Conservation (phyloP, 2,113 vertebrate genomes). For the Xenopus borealis region DNA sequence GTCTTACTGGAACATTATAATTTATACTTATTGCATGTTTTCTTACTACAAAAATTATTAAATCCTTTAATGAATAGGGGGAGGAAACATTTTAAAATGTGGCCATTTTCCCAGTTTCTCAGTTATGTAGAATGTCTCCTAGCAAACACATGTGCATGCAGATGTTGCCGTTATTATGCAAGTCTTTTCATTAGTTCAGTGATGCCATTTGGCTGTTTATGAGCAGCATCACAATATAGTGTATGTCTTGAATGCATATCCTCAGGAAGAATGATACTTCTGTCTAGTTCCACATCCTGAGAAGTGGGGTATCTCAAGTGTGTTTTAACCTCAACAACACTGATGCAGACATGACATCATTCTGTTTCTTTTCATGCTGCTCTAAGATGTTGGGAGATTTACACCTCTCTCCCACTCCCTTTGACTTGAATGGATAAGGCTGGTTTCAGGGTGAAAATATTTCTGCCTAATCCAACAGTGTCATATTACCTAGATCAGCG, state of each 20-base stretch:
- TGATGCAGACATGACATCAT: slow-evolving; percentile 35
- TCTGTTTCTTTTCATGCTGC: slow-evolving; percentile 22
- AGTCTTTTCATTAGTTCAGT: slow-evolving; percentile 36
- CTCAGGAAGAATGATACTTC: slow-evolving; percentile 25
- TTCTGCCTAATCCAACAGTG: too few relatives aligned
- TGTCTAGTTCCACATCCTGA: slow-evolving; percentile 40
- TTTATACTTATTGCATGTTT: slow-evolving; percentile 31
- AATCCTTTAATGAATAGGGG: slow-evolving; percentile 46
- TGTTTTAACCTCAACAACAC: slow-evolving; percentile 40
- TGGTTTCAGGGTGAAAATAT: neutral
- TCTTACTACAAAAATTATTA: slow-evolving; percentile 34
- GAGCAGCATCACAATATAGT: slow-evolving; percentile 46
- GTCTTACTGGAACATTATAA: neutral
- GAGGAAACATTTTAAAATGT: slow-evolving; percentile 38
- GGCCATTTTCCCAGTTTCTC: slow-evolving; percentile 36
- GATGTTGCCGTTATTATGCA: slow-evolving; percentile 45
- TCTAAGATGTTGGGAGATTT: slow-evolving; percentile 18
- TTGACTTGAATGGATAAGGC: neutral
- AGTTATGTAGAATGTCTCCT: slow-evolving; percentile 49
- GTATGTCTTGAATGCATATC: slow-evolving; percentile 31
- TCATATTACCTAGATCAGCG: too few relatives aligned
- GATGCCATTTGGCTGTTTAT: slow-evolving; percentile 42
- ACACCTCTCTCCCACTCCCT: slow-evolving; percentile 5
- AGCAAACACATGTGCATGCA: slow-evolving; percentile 36
- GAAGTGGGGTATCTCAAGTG: slow-evolving; percentile 32